Evolutionary conservation across 2,888 invertebrate genomes (phyloP), one percentile per base, ranked within the genome.

Genomic region (Cremastinae sp.): DNA sequence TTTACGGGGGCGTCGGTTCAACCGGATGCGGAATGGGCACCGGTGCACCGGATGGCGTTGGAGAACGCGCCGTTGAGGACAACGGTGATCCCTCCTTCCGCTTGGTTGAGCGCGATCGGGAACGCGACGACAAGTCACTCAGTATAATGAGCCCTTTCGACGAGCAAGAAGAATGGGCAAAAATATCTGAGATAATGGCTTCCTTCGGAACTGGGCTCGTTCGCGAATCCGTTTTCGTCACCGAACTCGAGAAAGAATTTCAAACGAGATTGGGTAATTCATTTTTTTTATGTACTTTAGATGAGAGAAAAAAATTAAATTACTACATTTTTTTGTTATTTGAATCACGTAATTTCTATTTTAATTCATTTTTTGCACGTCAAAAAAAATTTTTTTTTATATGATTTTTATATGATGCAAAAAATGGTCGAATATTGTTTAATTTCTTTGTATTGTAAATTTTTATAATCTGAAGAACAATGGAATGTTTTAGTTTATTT

Each of bases 91-190:
- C 85, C 71, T 78, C 84, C 71, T 85, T 86, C 78, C 83, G 87
- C 76, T 75, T 86, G 77, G 82, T 86, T 83, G 88, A 90, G 84
- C 83, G 86, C 16, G 88, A 88, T 73, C 85, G 86, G 45, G 90
- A 76, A 41, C 85, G 88, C 69, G 88, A 90, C 84, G 89, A 90
- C 80, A 91, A 91, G 74, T 90, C 91, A 22, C 90, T 92, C 78
- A 91, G 92, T 68, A 92, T 96, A 82, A 92, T 97, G 83, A 96
- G 96, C 87, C 96, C 97, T 1, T 97, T 97, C 90, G 96, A 97
- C 91, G 97, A 97, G 88, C 94, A 96, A 90, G 97, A 97, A 90
- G 98, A 98, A 91, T 98, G 98, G 96, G 96, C 96, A 20, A 96
- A 97, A 91, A 97, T 98, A 84, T 96, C 96, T 56, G 97, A 97